A percentile compares a stretch with the other conserved stretches of the same genome.
Conservation (phyloP, 92 coral and sea anemone genomes). For the Phenganax stokvisi region DNA sequence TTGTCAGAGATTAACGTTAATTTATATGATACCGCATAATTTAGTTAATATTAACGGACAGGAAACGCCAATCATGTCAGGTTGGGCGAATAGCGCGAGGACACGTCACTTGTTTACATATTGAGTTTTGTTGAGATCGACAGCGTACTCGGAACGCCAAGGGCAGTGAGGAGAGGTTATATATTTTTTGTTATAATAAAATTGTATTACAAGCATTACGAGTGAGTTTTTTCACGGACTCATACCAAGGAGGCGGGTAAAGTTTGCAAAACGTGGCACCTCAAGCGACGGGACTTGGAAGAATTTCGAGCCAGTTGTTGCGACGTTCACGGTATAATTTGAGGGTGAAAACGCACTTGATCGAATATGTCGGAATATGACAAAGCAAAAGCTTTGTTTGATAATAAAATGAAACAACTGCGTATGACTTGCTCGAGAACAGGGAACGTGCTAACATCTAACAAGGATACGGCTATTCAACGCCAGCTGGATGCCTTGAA, state of each 20-base stretch:
- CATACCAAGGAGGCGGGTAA: not conserved
- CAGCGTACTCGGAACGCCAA: too few species aligned
- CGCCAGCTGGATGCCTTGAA: slow-evolving; percentile 30
- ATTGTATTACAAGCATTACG: too few species aligned
- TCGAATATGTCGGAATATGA: not conserved
- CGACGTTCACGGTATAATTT: not conserved
- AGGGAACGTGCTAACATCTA: not conserved
- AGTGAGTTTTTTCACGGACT: not conserved
- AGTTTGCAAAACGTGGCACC: slow-evolving; percentile 1
- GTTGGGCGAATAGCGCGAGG: too few species aligned
- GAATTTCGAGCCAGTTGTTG: not conserved
- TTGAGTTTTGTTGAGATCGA: too few species aligned
- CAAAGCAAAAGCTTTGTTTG: slow-evolving; percentile 18
- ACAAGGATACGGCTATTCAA: slow-evolving; percentile 5
- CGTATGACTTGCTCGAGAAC: slow-evolving; percentile 10
- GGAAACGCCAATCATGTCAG: too few species aligned
- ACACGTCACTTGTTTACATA: too few species aligned
- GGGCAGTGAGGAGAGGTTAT: too few species aligned
- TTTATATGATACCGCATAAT: too few species aligned
- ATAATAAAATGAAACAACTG: slow-evolving; percentile 29
- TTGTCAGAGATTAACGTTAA: too few species aligned
- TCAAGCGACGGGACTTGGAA: not conserved
- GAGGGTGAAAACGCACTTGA: not conserved
- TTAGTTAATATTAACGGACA: too few species aligned
- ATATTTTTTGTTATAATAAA: too few species aligned